A percentile compares a stretch with the other conserved stretches of the same genome.
Conservation (phyloP, 2,797 vertebrate genomes). For the Alectoris magna region DNA sequence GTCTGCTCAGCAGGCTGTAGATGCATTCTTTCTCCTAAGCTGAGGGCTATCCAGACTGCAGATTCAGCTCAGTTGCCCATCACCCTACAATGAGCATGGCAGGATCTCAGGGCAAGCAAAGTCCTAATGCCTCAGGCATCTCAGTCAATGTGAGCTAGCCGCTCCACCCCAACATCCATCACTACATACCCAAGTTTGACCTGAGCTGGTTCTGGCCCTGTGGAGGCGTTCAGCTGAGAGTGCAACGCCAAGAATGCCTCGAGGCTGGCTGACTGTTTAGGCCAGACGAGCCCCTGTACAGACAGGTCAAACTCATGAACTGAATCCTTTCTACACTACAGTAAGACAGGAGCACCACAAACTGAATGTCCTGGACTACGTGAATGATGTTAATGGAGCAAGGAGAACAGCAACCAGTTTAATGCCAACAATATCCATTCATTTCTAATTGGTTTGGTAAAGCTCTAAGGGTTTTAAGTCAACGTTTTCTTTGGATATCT, state of each 20-base stretch:
- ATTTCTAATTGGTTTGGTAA: background rate
- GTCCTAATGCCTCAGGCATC: background rate
- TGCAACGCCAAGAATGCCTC: background rate
- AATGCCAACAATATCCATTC: background rate
- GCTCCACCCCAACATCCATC: background rate
- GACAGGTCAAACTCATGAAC: background rate
- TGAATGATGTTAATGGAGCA: rapidly evolving
- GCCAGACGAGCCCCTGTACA: background rate
- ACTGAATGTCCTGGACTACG: background rate
- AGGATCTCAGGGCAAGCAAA: background rate
- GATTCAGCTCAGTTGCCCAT: background rate
- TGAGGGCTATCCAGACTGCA: background rate
- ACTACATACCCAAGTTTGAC: background rate
- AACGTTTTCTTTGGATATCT: background rate
- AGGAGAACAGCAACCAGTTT: background rate
- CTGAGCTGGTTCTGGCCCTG: background rate
- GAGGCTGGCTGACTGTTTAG: background rate
- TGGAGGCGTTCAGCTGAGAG: background rate
- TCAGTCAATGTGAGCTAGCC: background rate
- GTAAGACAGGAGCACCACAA: background rate
- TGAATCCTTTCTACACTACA: background rate
- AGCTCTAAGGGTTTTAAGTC: background rate
- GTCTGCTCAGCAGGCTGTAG: background rate
- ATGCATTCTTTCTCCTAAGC: background rate
- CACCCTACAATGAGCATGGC: rapidly evolving